Conservation (phyloP, 2,797 vertebrate species). For the Enteromius fasciolatus region DNA sequence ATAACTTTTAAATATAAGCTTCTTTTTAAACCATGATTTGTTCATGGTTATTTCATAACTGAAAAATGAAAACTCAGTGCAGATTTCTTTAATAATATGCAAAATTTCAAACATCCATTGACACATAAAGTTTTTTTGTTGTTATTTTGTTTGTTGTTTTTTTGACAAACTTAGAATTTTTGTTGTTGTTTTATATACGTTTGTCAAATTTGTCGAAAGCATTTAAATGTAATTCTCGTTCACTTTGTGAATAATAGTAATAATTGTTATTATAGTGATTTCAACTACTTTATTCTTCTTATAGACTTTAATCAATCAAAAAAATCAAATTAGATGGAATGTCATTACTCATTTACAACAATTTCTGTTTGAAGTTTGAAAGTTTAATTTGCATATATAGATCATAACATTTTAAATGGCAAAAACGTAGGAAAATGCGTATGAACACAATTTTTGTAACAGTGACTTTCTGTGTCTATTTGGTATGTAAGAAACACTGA, state of each 20-base stretch:
- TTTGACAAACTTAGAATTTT: neutral
- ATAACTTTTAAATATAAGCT: neutral
- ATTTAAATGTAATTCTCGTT: neutral
- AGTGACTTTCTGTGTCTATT: neutral
- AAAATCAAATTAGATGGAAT: neutral
- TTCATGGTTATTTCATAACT: too few relatives aligned
- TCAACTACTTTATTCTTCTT: too few relatives aligned
- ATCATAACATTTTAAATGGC: neutral
- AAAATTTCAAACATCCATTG: neutral
- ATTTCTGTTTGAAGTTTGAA: neutral
- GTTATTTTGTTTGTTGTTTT: too few relatives aligned
- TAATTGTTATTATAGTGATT: neutral
- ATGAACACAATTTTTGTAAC: neutral
- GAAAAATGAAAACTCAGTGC: neutral
- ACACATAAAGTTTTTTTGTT: neutral
- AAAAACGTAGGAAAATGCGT: neutral
- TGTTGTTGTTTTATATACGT: neutral
- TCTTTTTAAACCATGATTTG: neutral
- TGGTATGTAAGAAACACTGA: neutral
- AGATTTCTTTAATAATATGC: neutral
- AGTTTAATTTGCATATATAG: neutral
- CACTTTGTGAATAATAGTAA: neutral
- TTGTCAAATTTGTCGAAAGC: too few relatives aligned
- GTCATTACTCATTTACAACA: neutral
- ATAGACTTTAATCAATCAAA: neutral